Base-by-base conservation (phyloP, 2,797 vertebrate genomes). In the Parauchenoglanis punctatus region DNA sequence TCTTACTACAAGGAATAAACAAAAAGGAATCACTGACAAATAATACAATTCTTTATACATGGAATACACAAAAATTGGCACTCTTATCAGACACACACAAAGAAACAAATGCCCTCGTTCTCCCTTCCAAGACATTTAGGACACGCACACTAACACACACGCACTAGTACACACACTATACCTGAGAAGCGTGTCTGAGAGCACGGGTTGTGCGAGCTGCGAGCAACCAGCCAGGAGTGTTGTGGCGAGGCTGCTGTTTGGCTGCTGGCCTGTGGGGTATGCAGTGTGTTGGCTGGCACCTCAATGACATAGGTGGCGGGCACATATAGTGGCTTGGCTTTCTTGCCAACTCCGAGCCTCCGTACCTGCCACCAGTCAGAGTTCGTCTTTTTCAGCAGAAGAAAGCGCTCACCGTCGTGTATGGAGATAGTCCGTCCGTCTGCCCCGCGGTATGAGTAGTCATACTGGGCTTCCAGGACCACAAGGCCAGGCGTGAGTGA, bases 341-440 rank as follows among this genome's bases (percentile, higher is more conserved):
- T 96, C 59, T 91, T 93, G 85, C 95, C 93, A 3, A 95, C 95
- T 0, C 96, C 95, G 0, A 97, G 94, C 89, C 95, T 93, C 49
- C 96, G 94, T 58, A 96, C 97, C 94, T 98, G 96, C 98, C 98
- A 99, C 97, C 98, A 98, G 93, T 98, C 97, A 3, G 91, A 85
- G 15, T 97, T 98, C 67, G 97, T 95, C 91, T 97, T 98, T 88
- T 93, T 96, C 86, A 99, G 94, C 40, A 98, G 95, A 87, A 97
- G 91, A 85, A 99, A 97, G 7, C 95, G 94, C 49, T 99, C 97
- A 0, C 98, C 98, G 90, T 98, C 97, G 3, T 93, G 93, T 87
- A 99, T 97, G 93, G 94, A 96, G 72, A 98, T 95, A 54, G 93
- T 94, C 17, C 89, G 94, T 5, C 97, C 97, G 6, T 98, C 97